A percentile compares a stretch with the other conserved stretches of the same genome.
Evolutionary conservation across 2,113 vertebrate genomes (phyloP).

Genomic region (Tyto alba): DNA sequence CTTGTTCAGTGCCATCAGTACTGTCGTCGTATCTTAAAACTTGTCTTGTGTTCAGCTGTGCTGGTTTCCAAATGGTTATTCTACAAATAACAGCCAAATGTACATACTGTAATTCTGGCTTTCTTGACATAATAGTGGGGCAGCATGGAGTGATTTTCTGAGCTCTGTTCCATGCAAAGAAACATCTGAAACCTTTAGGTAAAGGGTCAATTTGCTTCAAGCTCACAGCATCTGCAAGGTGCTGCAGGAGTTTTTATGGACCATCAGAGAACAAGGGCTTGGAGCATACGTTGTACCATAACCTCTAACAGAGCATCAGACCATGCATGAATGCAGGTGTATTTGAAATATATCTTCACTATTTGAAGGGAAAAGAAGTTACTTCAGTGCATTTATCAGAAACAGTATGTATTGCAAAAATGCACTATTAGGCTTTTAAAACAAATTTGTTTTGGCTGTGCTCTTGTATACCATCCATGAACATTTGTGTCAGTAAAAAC

Average conservation of each 20-base stretch:
- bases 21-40: not conserved
- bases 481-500: not conserved
- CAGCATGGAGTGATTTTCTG: not conserved
- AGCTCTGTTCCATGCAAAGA: not conserved
- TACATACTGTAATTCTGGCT: not conserved
- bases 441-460: not conserved
- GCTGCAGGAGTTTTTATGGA: not conserved
- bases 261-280: not conserved
- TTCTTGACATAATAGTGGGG: not conserved
- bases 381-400: not conserved
- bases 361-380: not conserved
- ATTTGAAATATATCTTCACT: not conserved
- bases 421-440: not conserved
- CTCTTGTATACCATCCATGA: not conserved
- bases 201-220: not conserved
- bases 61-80: not conserved
- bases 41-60: not conserved
- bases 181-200: not conserved
- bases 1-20: not conserved
- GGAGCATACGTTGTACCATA: rapidly evolving
- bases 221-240: not conserved
- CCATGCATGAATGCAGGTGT: not conserved
- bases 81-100: not conserved
- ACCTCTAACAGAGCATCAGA: not conserved
- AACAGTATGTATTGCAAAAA: not conserved